A percentile compares a stretch with the other conserved stretches of the same genome.
These are phyloP conservation scores for Sitobion miscanthi DNA, from an alignment of 1,140 invertebrate genomes.

Conservation along the genomic window DNA sequence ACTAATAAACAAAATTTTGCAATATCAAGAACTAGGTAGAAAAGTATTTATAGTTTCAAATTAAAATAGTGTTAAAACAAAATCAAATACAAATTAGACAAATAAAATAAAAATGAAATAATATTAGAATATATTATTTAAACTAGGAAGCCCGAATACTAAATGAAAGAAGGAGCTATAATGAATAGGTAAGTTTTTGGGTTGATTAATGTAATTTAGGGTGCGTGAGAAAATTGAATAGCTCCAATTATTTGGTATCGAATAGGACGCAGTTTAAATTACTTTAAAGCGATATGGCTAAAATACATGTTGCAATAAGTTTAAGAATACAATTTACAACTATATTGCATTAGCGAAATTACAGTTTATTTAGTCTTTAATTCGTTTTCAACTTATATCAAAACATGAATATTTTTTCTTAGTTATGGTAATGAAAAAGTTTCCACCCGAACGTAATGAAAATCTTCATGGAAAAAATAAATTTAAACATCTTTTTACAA, in stretches of 20 bases:
- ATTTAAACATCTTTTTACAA: neutral
- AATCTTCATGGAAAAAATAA: neutral
- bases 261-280: neutral
- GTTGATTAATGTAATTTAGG: neutral
- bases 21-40: neutral
- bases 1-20: neutral
- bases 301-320: neutral
- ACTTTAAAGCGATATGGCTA: neutral
- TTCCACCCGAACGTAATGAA: neutral
- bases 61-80: neutral
- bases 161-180: neutral
- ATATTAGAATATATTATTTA: neutral
- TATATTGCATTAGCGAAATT: neutral
- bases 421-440: neutral
- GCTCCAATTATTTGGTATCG: neutral
- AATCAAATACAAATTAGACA: neutral
- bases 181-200: neutral
- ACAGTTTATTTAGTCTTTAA: constrained; percentile 1
- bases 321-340: constrained; percentile 8
- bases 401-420: neutral
- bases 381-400: constrained; percentile 6
- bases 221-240: constrained; percentile 2
- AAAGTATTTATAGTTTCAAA: neutral
- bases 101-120: neutral
- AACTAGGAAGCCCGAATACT: neutral